Evolutionary conservation across 2,888 invertebrate species (phyloP), one percentile per base, ranked within the genome.

Genomic region (Tipula unca): DNA sequence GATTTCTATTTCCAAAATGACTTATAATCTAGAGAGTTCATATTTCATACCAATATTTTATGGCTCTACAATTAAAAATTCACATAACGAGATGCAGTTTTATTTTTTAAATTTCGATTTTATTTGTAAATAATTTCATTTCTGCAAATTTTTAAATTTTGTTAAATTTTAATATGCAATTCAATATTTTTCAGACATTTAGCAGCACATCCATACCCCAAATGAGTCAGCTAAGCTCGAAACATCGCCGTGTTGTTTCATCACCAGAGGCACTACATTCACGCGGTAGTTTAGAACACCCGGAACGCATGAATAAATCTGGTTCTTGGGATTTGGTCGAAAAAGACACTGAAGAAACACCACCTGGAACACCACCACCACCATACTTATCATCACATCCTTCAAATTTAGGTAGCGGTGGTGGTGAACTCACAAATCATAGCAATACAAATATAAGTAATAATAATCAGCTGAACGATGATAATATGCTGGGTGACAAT

Each of bases 351-450:
- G 91, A 91, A 88, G 87, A 92, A n/a, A 94, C 95, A 25, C 96
- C 96, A 84, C 95, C 96, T 1, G 96, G 96, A 85, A 96, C 97
- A n/a, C 97, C 97, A 82, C 97, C 97, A 20, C 96, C 97, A 25
- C 96, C 97, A 0, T 97, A 97, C 90, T 93, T 92, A 42, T 90
- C 91, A 88, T 92, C 92, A 85, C 87, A 87, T 86, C 88, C 85
- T 87, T 89, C 48, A 88, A 88, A 85, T 89, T 89, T 89, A 88
- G 88, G 17, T 88, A 88, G 85, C 88, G 87, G 85, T 89, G 88
- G 82, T 89, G 88, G 86, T 87, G 87, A n/a, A 87, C 87, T 25
- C 29, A 25, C 39, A 39, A 42, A 25, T 25, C 8, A 39, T 85
- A 20, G 35, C 36, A 42, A 39, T 25, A 48, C 29, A 14, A 29